Evolutionary conservation across 2,113 vertebrate genomes (phyloP).

Genomic region (Scophthalmus maximus): DNA sequence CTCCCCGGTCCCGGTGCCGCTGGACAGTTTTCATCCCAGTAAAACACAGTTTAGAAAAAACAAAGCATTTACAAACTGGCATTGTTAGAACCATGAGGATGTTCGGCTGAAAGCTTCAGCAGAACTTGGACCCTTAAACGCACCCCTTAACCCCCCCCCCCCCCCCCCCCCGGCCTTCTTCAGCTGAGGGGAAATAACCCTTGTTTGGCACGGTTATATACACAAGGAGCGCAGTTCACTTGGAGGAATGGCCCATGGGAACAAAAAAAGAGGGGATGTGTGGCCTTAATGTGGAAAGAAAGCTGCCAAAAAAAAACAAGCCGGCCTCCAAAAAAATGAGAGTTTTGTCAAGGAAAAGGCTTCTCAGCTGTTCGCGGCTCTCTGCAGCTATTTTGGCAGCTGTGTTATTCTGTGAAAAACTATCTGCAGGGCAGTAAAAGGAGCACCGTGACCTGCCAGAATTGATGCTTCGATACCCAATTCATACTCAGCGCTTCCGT

Average conservation of each 20-base stretch:
- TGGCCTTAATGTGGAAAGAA: slow-evolving; percentile 87
- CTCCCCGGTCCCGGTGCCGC: slow-evolving; percentile 57
- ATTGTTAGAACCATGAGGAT: slow-evolving; percentile 69
- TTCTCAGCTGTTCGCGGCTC: slow-evolving; percentile 16
- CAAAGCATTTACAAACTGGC: slow-evolving; percentile 84
- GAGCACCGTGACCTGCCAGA: slow-evolving; percentile 60
- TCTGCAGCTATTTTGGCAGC: slow-evolving; percentile 33
- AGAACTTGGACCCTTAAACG: slow-evolving; percentile 70
- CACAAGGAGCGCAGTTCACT: slow-evolving; percentile 74
- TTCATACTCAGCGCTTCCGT: slow-evolving; percentile 45
- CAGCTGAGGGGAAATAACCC: slow-evolving; percentile 45
- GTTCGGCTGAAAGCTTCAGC: slow-evolving; percentile 70
- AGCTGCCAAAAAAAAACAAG: slow-evolving; percentile 52
- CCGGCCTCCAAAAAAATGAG: slow-evolving; percentile 10
- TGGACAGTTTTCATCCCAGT: slow-evolving; percentile 69
- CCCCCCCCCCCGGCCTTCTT: background rate
- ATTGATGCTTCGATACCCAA: slow-evolving; percentile 12
- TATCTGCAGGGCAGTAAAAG: slow-evolving; percentile 66
- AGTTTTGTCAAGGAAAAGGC: slow-evolving; percentile 33
- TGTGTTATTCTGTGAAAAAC: background rate
- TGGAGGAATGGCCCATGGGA: slow-evolving; percentile 71
- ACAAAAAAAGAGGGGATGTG: slow-evolving; percentile 81
- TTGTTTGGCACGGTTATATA: slow-evolving; percentile 83
- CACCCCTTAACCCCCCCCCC: background rate
- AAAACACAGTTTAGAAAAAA: slow-evolving; percentile 79